Conservation (phyloP, 2,797 vertebrate genomes). For the Hydrolagus colliei region DNA sequence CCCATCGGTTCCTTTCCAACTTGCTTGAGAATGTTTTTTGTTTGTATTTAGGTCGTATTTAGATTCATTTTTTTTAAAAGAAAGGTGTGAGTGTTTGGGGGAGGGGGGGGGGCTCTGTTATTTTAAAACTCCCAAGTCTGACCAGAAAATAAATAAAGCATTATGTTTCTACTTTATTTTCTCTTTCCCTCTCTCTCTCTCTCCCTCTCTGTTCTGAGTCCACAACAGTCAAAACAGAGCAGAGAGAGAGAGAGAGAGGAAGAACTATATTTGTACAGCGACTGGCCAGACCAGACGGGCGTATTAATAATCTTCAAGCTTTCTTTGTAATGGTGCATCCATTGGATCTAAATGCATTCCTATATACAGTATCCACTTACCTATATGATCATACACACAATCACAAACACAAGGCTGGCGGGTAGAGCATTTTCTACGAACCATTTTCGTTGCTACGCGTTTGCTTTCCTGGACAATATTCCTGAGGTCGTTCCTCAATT, state of each 20-base stretch:
- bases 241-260: background rate
- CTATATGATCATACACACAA: slow-evolving; percentile 14
- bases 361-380: background rate
- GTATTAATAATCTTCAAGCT: slow-evolving; percentile 5
- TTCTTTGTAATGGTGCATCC: slow-evolving; percentile 8
- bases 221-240: background rate
- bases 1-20: slow-evolving; percentile 12
- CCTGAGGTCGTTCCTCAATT: background rate
- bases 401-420: slow-evolving; percentile 6
- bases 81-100: background rate
- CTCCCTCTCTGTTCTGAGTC: background rate
- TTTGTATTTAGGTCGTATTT: no score
- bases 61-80: no score
- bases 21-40: background rate
- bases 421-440: background rate
- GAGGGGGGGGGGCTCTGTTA: background rate
- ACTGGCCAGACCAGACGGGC: background rate
- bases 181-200: no score
- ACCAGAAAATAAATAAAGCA: background rate
- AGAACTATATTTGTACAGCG: no score
- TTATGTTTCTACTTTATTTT: background rate
- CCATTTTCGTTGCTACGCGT: background rate
- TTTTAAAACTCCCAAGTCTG: background rate
- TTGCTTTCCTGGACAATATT: background rate
- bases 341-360: slow-evolving; percentile 7